These are phyloP conservation scores for Hermaeophaga mercurialis DNA, from an alignment of 2,888 invertebrate genomes.

Conservation along the genomic window DNA sequence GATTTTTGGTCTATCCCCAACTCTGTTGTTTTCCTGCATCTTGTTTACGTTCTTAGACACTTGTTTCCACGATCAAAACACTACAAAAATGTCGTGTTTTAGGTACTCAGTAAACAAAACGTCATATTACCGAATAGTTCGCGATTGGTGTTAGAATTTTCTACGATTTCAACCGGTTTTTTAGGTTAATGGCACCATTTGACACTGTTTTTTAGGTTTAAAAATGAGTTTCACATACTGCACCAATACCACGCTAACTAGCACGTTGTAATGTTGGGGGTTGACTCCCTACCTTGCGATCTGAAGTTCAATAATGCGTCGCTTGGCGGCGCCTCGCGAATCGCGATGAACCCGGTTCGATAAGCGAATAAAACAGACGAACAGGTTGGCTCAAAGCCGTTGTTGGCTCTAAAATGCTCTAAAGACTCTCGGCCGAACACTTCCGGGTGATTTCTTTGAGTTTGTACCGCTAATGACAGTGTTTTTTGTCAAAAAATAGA, in stretches of 20 bases:
- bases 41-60: constrained; percentile 21
- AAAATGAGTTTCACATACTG: constrained; percentile 31
- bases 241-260: constrained; percentile 51
- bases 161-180: constrained; percentile 6
- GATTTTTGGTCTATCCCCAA: constrained; percentile 52
- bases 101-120: too few relatives aligned
- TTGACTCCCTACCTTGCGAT: constrained; percentile 54
- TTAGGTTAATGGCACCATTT: constrained; percentile 16
- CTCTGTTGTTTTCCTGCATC: constrained; percentile 49
- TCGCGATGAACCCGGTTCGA: constrained; percentile 43
- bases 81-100: not conserved
- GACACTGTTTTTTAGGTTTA: constrained; percentile 12
- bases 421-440: not conserved
- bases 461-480: not conserved
- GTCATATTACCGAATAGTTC: not conserved
- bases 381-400: constrained; percentile 29
- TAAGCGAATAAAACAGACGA: constrained; percentile 44
- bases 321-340: constrained; percentile 52
- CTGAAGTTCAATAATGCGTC: constrained; percentile 46
- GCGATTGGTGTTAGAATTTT: not conserved
- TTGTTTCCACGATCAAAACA: constrained; percentile 20
- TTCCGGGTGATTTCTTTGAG: constrained; percentile 14
- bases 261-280: constrained; percentile 56
- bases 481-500: constrained; percentile 4
- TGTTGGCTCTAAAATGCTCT: constrained; percentile 9